These are phyloP conservation scores for Dunckerocampus dactyliophorus DNA, from an alignment of 2,113 vertebrate species.

Conservation along the genomic window DNA sequence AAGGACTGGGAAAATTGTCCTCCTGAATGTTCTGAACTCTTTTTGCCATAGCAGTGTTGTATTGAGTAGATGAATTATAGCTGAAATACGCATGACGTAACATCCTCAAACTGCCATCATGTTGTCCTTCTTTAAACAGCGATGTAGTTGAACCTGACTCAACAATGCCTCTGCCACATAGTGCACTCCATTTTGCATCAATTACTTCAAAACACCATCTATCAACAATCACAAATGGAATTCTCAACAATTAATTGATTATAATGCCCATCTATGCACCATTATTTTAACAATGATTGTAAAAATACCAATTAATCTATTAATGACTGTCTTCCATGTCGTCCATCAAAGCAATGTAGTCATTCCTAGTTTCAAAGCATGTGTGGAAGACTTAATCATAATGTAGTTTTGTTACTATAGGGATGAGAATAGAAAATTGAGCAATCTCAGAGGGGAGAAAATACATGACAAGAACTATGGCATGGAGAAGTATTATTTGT, in stretches of 20 bases:
- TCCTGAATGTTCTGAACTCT: not conserved
- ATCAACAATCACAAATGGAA: too few species aligned
- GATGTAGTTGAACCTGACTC: too few species aligned
- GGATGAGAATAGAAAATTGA: conserved; percentile 46
- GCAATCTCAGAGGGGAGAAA: conserved; percentile 57
- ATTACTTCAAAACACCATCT: too few species aligned
- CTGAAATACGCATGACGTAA: too few species aligned
- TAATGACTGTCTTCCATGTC: conserved; percentile 25
- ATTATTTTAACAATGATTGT: too few species aligned
- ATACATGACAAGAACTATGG: conserved; percentile 40
- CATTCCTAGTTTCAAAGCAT: conserved; percentile 45
- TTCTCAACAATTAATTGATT: too few species aligned
- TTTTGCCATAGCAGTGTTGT: not conserved
- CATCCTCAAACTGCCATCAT: too few species aligned
- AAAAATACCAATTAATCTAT: too few species aligned
- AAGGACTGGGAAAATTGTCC: not conserved
- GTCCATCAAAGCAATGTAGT: conserved; percentile 10
- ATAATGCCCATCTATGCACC: too few species aligned
- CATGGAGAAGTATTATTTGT: conserved; percentile 36
- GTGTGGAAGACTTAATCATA: conserved; percentile 59
- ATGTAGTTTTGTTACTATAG: conserved; percentile 44
- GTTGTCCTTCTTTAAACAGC: too few species aligned
- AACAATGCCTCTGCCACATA: too few species aligned
- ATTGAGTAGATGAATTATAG: too few species aligned
- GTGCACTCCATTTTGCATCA: not conserved